These are phyloP conservation scores for Thaumetopoea pityocampa DNA, from an alignment of 1,140 invertebrate genomes.

Conservation along the genomic window DNA sequence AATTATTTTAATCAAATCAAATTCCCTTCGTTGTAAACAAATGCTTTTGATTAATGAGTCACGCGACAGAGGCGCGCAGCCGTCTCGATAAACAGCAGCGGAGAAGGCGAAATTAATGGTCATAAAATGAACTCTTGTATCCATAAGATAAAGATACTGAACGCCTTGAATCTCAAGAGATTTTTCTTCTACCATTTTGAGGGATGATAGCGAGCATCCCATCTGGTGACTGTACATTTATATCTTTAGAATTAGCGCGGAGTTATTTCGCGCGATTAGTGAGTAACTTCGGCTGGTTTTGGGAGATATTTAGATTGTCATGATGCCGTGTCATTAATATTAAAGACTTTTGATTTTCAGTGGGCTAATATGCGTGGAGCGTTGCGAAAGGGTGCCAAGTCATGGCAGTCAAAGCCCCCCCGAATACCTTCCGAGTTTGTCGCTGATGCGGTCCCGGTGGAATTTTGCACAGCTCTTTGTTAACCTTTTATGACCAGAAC, in stretches of 20 bases:
- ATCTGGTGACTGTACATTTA: conserved; percentile 65
- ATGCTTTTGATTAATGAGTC: conserved; percentile 76
- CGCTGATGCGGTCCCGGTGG: conserved; percentile 65
- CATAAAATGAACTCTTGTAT: conserved; percentile 75
- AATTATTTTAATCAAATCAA: conserved; percentile 77
- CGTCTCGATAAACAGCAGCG: conserved; percentile 69
- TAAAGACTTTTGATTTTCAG: conserved; percentile 73
- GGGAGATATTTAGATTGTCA: conserved; percentile 70
- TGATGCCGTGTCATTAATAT: conserved; percentile 69
- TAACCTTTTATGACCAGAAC: conserved; percentile 63
- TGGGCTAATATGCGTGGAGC: conserved; percentile 65
- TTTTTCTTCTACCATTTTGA: conserved; percentile 65
- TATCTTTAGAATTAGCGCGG: conserved; percentile 41
- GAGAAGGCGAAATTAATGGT: conserved; percentile 73
- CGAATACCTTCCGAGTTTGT: conserved; percentile 68
- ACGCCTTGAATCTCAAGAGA: conserved; percentile 66
- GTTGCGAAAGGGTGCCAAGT: conserved; percentile 58
- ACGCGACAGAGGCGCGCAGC: conserved; percentile 67
- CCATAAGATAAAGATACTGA: conserved; percentile 71
- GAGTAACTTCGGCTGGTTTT: conserved; percentile 42
- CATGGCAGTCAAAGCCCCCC: conserved; percentile 51
- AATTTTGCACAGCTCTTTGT: conserved; percentile 74
- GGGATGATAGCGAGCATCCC: conserved; percentile 57
- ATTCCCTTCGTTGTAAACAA: conserved; percentile 75
- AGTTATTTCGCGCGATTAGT: conserved; percentile 48